phyloP scores from a whole-genome alignment of 2,888 invertebrate genomes.

The Patella depressa region DNA sequence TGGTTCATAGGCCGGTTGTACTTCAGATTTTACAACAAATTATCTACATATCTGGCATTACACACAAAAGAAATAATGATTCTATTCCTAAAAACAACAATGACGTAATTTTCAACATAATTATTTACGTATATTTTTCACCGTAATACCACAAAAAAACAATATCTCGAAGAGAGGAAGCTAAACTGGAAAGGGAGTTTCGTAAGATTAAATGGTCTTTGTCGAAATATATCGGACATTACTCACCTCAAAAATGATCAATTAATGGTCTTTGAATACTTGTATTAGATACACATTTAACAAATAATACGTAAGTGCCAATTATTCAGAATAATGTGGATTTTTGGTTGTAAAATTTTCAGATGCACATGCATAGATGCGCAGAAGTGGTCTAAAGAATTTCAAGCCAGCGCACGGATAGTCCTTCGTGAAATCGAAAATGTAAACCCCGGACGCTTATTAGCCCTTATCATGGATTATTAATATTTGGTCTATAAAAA shows the following conservation, averaged over 20 bases:
- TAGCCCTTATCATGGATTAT: conserved; percentile 5
- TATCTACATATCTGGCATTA: no score
- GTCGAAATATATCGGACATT: neutral
- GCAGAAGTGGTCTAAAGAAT: conserved; percentile 43
- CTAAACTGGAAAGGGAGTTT: neutral
- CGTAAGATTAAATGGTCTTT: neutral
- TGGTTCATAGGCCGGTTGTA: neutral
- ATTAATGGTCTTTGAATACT: conserved; percentile 25
- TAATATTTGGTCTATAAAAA: neutral
- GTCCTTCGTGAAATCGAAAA: conserved; percentile 37
- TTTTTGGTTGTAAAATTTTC: conserved; percentile 35
- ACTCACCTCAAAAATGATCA: conserved; percentile 30
- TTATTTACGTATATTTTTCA: conserved; percentile 5
- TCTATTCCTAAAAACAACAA: neutral
- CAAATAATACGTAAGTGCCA: conserved; percentile 15
- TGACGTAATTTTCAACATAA: conserved; percentile 1
- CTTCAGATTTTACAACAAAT: no score
- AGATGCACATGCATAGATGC: conserved; percentile 58
- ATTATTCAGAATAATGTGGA: conserved; percentile 6
- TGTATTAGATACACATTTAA: conserved; percentile 37
- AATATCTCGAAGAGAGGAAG: neutral
- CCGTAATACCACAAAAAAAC: neutral
- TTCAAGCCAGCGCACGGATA: conserved; percentile 39
- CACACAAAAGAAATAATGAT: no score
- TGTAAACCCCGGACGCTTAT: conserved; percentile 37